Percentiles rank a stretch among this genome's conserved stretches.
phyloP scores from a whole-genome alignment of 2,113 vertebrate genomes.

The Hepsetus odoe region DNA sequence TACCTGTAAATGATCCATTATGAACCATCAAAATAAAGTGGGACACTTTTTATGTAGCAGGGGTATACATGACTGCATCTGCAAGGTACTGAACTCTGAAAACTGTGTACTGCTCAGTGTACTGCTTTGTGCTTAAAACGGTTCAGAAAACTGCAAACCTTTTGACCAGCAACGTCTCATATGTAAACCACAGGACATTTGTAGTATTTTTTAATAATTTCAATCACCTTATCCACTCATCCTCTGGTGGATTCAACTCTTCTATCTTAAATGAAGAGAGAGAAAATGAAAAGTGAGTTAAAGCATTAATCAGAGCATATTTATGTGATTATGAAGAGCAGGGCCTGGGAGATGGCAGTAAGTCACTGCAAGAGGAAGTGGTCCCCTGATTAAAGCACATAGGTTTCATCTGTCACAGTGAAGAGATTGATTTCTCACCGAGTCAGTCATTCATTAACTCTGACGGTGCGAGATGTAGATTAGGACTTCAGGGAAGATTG shows the following conservation, averaged over 20 bases:
- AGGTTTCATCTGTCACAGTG: constrained; percentile 41
- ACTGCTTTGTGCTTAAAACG: neutral
- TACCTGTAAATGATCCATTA: too few relatives aligned
- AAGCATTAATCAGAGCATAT: constrained; percentile 40
- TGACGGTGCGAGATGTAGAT: constrained; percentile 24
- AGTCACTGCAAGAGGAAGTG: constrained; percentile 5
- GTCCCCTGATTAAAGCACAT: constrained; percentile 8
- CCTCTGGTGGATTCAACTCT: neutral
- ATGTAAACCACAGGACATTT: too few relatives aligned
- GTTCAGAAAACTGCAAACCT: neutral
- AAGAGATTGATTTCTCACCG: constrained; percentile 38
- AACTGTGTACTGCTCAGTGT: neutral
- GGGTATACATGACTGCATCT: neutral
- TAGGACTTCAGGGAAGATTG: neutral
- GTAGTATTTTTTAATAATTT: too few relatives aligned
- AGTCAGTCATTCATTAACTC: constrained; percentile 42
- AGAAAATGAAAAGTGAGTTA: constrained; percentile 32
- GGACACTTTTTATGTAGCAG: neutral
- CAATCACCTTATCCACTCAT: neutral
- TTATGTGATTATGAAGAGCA: constrained; percentile 36
- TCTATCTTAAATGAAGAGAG: constrained; percentile 4
- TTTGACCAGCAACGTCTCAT: neutral
- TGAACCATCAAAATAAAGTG: too few relatives aligned
- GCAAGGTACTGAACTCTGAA: neutral
- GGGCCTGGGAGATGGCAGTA: constrained; percentile 23